Conservation (phyloP, 2,888 invertebrate species). For the Neocrepidodera transversa region DNA sequence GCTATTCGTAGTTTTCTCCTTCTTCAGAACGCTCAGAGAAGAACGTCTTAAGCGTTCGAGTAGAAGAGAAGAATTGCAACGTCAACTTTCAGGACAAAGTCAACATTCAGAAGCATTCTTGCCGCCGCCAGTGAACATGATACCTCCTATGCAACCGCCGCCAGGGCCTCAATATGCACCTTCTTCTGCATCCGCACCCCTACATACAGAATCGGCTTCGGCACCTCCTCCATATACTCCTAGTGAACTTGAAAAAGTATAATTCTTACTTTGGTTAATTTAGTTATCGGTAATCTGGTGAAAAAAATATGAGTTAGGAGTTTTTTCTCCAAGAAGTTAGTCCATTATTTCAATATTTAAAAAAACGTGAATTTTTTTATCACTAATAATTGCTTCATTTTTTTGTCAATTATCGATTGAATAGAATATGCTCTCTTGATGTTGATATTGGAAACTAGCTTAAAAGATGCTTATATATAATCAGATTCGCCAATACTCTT, state of each 20-base stretch:
- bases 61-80: slow-evolving; percentile 43
- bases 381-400: too few species aligned
- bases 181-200: not conserved
- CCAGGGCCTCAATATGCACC: not conserved
- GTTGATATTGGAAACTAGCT: too few species aligned
- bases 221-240: not conserved
- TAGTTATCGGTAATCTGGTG: too few species aligned
- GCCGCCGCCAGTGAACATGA: not conserved
- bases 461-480: too few species aligned
- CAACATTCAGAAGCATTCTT: slow-evolving; percentile 7
- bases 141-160: not conserved
- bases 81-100: slow-evolving; percentile 39
- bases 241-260: not conserved
- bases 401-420: too few species aligned
- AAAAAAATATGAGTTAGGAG: too few species aligned
- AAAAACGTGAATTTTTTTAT: too few species aligned
- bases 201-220: not conserved
- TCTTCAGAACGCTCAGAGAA: slow-evolving; percentile 65
- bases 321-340: too few species aligned
- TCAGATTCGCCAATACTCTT: too few species aligned
- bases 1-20: slow-evolving; percentile 66
- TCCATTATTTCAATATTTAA: too few species aligned
- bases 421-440: too few species aligned
- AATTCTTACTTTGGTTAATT: not conserved
- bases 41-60: slow-evolving; percentile 59